A percentile compares a stretch with the other conserved stretches of the same genome.
phyloP scores from a whole-genome alignment of 2,797 vertebrate genomes.

The Phrynocephalus forsythii region DNA sequence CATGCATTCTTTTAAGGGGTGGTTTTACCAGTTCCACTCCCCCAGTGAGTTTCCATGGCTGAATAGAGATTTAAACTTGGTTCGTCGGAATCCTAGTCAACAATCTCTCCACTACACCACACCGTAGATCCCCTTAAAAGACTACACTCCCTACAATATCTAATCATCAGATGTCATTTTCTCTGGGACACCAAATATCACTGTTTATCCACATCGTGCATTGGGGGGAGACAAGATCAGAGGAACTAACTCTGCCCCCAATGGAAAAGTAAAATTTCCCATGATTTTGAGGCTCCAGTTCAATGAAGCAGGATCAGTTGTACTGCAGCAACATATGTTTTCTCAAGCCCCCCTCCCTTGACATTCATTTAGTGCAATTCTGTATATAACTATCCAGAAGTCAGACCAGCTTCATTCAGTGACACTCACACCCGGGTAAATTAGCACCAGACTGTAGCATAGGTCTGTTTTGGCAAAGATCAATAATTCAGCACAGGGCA shows the following conservation, averaged over 20 bases:
- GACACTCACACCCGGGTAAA: not conserved
- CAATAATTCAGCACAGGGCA: not conserved
- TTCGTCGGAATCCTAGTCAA: too few relatives aligned
- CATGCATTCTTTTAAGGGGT: too few relatives aligned
- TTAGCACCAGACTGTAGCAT: not conserved
- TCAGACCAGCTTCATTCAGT: not conserved
- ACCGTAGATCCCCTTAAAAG: not conserved
- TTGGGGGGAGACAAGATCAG: not conserved
- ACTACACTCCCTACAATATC: not conserved
- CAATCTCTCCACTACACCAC: too few relatives aligned
- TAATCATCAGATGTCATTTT: not conserved
- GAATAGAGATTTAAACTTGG: too few relatives aligned
- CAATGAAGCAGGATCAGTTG: not conserved
- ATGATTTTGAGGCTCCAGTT: not conserved
- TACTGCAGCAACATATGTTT: not conserved
- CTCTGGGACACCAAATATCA: not conserved
- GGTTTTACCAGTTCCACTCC: too few relatives aligned
- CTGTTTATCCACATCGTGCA: not conserved
- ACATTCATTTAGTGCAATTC: not conserved
- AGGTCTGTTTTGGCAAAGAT: not conserved
- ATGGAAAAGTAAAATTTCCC: not conserved
- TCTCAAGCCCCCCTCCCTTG: not conserved
- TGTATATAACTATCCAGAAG: not conserved
- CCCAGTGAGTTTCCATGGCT: too few relatives aligned
- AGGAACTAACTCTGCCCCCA: not conserved